A percentile compares a stretch with the other conserved stretches of the same genome.
phyloP scores from a whole-genome alignment of 1,140 invertebrate genomes.

The Pseudobourletiella spinata region DNA sequence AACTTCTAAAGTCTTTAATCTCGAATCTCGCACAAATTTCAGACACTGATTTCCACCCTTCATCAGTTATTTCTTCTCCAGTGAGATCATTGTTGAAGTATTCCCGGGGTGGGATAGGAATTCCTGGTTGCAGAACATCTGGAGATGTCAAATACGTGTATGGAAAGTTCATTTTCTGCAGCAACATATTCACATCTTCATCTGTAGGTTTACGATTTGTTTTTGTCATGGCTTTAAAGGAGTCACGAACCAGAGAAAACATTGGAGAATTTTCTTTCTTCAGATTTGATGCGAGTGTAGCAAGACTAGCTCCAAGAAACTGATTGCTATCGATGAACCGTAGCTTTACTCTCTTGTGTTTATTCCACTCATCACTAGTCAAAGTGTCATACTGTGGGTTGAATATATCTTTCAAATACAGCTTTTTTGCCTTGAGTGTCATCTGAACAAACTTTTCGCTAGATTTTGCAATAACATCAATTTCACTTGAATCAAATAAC shows the following conservation, averaged over 20 bases:
- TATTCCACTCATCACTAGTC: background rate
- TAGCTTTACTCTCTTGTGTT: background rate
- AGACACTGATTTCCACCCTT: background rate
- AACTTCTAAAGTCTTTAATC: background rate
- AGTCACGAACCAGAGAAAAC: no score
- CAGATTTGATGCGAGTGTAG: background rate
- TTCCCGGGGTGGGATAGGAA: background rate
- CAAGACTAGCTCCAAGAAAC: background rate
- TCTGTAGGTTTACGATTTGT: no score
- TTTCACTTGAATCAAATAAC: background rate
- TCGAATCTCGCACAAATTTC: background rate
- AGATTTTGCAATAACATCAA: background rate
- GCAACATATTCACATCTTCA: background rate
- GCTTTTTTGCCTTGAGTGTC: background rate
- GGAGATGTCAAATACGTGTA: background rate
- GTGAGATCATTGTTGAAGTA: background rate
- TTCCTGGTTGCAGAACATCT: background rate
- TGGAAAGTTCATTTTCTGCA: background rate
- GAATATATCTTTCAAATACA: background rate
- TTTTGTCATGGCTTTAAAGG: no score
- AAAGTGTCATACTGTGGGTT: background rate
- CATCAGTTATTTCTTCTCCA: background rate
- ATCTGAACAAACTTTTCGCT: background rate
- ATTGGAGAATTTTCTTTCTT: background rate
- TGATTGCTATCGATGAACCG: background rate